Percentiles rank a stretch among this genome's conserved stretches.
These are phyloP conservation scores for Melanotaenia pygmaea DNA, from an alignment of 2,797 vertebrate genomes.

Conservation along the genomic window DNA sequence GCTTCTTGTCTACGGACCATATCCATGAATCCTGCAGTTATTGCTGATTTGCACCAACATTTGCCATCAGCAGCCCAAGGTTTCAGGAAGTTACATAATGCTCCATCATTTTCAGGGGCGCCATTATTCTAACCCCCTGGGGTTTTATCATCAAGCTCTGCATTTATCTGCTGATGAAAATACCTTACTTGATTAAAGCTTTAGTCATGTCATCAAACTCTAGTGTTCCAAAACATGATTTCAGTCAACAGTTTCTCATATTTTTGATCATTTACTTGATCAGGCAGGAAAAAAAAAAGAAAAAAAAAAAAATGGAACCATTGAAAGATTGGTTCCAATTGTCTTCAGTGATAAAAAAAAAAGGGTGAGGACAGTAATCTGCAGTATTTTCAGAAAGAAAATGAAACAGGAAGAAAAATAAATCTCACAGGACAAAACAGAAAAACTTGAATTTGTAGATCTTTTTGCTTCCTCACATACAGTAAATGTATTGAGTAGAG, in stretches of 20 bases:
- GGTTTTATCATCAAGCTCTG: conserved; percentile 30
- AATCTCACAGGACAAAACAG: conserved; percentile 23
- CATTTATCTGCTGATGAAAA: conserved; percentile 49
- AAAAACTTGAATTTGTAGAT: conserved; percentile 35
- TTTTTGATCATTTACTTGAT: conserved; percentile 67
- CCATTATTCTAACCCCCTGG: conserved; percentile 4
- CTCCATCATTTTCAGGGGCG: background rate
- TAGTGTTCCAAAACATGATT: conserved; percentile 40
- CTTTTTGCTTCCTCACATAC: conserved; percentile 32
- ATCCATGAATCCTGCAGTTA: background rate
- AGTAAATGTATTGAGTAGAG: conserved; percentile 44
- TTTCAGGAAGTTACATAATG: conserved; percentile 4
- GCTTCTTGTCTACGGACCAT: background rate
- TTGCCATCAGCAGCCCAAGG: conserved; percentile 7
- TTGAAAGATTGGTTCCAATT: conserved; percentile 34
- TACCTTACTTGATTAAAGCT: conserved; percentile 48
- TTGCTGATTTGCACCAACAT: conserved; percentile 18
- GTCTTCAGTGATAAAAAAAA: conserved; percentile 41
- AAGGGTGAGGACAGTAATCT: conserved; percentile 5
- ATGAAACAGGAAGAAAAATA: background rate
- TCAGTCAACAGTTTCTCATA: conserved; percentile 29
- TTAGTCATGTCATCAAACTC: conserved; percentile 36
- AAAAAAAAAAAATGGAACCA: conserved; percentile 25
- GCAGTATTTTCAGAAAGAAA: conserved; percentile 6
- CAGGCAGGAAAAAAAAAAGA: conserved; percentile 31